phyloP scores from a whole-genome alignment of 2,797 vertebrate species.

The Danio albolineatus region DNA sequence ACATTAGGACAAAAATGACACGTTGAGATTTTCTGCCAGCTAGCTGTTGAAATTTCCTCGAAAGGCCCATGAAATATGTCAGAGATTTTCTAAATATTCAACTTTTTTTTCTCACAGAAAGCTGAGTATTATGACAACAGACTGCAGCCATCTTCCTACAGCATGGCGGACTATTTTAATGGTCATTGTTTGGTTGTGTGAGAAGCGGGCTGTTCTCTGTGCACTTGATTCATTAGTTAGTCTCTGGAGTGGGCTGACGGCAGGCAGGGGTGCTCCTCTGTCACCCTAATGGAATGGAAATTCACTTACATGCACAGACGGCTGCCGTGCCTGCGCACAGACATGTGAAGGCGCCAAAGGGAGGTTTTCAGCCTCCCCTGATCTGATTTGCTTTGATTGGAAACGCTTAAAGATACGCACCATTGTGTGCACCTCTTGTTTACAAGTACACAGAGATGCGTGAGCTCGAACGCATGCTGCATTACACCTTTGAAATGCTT shows the following conservation, averaged over 20 bases:
- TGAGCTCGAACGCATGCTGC: constrained; percentile 3
- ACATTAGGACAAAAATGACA: constrained; percentile 21
- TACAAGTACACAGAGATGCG: constrained; percentile 28
- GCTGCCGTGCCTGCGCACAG: constrained; percentile 47
- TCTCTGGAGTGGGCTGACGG: constrained; percentile 57
- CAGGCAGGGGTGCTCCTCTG: constrained; percentile 47
- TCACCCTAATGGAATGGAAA: constrained; percentile 62
- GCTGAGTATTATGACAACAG: constrained; percentile 30
- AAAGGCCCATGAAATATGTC: constrained; percentile 25
- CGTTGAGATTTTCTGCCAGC: constrained; percentile 22
- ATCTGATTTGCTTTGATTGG: constrained; percentile 63
- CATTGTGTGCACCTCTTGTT: constrained; percentile 39
- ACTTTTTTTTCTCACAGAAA: neutral
- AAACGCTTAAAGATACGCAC: constrained; percentile 33
- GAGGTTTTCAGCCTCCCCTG: constrained; percentile 54
- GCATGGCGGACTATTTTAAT: constrained; percentile 51
- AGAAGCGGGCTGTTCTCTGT: constrained; percentile 49
- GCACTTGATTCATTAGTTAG: constrained; percentile 59
- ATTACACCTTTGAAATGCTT: constrained; percentile 16
- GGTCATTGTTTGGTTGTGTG: constrained; percentile 56
- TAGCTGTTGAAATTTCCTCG: neutral
- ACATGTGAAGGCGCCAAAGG: constrained; percentile 61
- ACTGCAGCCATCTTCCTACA: constrained; percentile 26
- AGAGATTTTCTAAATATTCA: constrained; percentile 8
- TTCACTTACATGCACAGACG: constrained; percentile 59